phyloP scores from a whole-genome alignment of 2,797 vertebrate genomes.

The Gorsachius magnificus region DNA sequence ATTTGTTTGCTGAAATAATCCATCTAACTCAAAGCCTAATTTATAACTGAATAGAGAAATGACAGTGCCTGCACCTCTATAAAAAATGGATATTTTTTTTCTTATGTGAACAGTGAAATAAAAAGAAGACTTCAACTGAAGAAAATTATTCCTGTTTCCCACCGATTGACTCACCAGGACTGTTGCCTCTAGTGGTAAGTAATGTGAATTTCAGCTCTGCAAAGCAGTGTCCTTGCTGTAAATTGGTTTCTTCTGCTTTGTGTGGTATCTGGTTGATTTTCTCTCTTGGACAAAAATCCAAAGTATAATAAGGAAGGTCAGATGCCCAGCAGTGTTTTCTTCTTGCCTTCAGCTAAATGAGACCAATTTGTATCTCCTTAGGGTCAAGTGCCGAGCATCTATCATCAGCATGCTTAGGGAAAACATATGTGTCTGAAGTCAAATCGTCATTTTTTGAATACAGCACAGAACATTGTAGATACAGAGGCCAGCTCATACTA shows the following conservation, averaged over 20 bases:
- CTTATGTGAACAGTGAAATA: background rate
- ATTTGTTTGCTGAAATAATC: background rate
- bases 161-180: background rate
- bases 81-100: background rate
- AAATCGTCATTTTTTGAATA: background rate
- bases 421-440: rapidly evolving
- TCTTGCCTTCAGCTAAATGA: background rate
- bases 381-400: background rate
- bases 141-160: background rate
- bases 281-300: background rate
- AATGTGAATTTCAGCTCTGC: background rate
- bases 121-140: background rate
- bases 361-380: background rate
- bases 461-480: background rate
- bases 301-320: background rate
- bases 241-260: background rate
- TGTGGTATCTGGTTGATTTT: background rate
- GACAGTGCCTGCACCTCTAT: background rate
- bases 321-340: background rate
- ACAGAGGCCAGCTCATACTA: background rate
- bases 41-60: background rate
- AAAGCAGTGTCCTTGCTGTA: rapidly evolving
- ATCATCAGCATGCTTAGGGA: background rate
- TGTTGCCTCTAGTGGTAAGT: background rate
- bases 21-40: background rate